Base-by-base conservation (phyloP, 1,140 invertebrate genomes). In the Caenorhabditis brenneri region DNA sequence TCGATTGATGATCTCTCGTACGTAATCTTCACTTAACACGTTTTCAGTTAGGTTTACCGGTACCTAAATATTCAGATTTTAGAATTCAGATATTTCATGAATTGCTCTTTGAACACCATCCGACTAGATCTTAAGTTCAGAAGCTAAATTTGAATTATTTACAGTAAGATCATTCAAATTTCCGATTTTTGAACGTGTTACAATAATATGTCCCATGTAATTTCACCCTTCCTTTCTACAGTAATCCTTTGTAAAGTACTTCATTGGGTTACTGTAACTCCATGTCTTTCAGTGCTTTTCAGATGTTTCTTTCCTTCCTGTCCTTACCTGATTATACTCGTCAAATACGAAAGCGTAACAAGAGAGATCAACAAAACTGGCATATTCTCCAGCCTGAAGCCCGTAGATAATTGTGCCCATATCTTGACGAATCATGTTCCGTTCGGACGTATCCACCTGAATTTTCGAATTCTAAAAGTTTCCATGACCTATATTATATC, bases 11-110 rank as follows among this genome's bases (percentile, higher is more conserved):
- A 83, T 65, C 24, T 79, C 69, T 16, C 82, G 65, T 24, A 83
- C 78, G 42, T 83, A 83, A 19, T 83, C 82, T 46, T 79, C 29
- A 46, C 65, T 74, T n/a, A 74, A 74, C 65, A 74, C 65, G 65
- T 74, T 74, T 74, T 74, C 65, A 9, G 65, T 74, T 74, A 74
- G 65, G 36, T 42, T 74, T 36, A 74, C 65, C 65, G 65, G 65
- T 74, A 74, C 65, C 65, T 74, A 36, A 12, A 74, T 42, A 36
- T 29, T 6, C 39, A 10, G 16, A 29, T 0, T n/a, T 6, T n/a
- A 22, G 2, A n/a, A 36, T 15, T 33, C 27, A 7, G 22, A 0
- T 36, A 31, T 36, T 19, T 19, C 2, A 65, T 39, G 0, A 12
- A 74, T 36, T 33, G 7, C n/a, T n/a, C n/a, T n/a, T n/a, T n/a